A percentile compares a stretch with the other conserved stretches of the same genome.
Conservation (phyloP, 2,797 vertebrate species). For the Gambelia wislizenii region DNA sequence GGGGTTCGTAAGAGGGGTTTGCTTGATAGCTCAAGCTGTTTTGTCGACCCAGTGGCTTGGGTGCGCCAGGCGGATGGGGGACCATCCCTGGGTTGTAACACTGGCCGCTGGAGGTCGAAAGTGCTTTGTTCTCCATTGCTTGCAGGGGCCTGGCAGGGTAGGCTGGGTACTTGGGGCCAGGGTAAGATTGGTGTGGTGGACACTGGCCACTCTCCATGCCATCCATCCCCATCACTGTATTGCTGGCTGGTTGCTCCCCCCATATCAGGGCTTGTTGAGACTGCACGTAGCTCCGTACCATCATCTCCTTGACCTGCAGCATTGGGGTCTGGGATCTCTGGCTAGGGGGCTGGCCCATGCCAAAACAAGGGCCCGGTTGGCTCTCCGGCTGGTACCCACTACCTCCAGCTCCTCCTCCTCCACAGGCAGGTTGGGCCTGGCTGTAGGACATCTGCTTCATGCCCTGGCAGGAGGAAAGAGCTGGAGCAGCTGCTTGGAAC, state of each 20-base stretch:
- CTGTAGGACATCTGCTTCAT: conserved; percentile 78
- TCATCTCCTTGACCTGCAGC: conserved; percentile 93
- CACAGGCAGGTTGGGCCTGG: conserved; percentile 62
- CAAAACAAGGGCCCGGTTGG: conserved; percentile 76
- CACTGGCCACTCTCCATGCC: conserved; percentile 77
- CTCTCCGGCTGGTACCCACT: conserved; percentile 79
- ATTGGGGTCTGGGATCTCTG: conserved; percentile 87
- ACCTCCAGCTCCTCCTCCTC: conserved; percentile 40
- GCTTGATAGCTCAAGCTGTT: conserved; percentile 82
- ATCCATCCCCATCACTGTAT: conserved; percentile 63
- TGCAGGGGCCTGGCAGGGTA: conserved; percentile 83
- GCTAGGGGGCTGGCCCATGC: conserved; percentile 76
- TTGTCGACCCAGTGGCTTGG: conserved; percentile 84
- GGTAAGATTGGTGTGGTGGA: conserved; percentile 81
- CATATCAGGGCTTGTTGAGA: conserved; percentile 96
- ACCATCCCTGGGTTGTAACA: conserved; percentile 84
- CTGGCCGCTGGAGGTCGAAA: conserved; percentile 76
- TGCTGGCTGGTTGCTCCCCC: conserved; percentile 83
- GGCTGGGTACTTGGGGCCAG: conserved; percentile 79
- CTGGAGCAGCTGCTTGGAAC: conserved; percentile 77
- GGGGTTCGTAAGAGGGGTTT: conserved; percentile 77
- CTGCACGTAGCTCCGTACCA: conserved; percentile 94
- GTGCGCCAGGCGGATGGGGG: conserved; percentile 85
- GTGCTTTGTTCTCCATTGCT: conserved; percentile 80
- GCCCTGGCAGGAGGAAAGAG: conserved; percentile 85